These are phyloP conservation scores for Polydrusus cervinus DNA, from an alignment of 2,888 invertebrate species.

Conservation along the genomic window DNA sequence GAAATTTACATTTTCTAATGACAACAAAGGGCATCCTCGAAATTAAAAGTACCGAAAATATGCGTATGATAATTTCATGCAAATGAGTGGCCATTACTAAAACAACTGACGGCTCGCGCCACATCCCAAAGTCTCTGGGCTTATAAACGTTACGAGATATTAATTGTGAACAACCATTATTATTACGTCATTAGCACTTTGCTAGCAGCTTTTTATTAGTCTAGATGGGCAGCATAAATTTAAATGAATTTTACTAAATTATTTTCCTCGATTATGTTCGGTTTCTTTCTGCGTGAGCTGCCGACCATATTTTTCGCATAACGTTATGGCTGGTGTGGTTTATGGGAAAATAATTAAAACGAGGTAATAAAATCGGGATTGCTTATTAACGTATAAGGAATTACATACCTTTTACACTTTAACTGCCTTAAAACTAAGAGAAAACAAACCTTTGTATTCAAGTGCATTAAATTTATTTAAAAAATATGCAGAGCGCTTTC, in stretches of 20 bases:
- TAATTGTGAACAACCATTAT: slow-evolving; percentile 72
- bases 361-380: slow-evolving; percentile 30
- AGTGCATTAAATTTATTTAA: too few species aligned
- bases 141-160: slow-evolving; percentile 66
- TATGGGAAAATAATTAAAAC: slow-evolving; percentile 46
- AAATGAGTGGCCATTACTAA: slow-evolving; percentile 65
- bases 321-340: slow-evolving; percentile 30
- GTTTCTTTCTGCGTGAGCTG: slow-evolving; percentile 38
- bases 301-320: slow-evolving; percentile 38
- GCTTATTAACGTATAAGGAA: slow-evolving; percentile 34
- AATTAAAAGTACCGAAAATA: slow-evolving; percentile 53
- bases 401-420: slow-evolving; percentile 21
- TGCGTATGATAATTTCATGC: slow-evolving; percentile 59
- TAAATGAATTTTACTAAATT: slow-evolving; percentile 63
- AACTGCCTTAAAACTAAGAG: slow-evolving; percentile 20
- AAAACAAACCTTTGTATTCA: too few species aligned
- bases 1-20: slow-evolving; percentile 53
- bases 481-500: too few species aligned
- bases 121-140: slow-evolving; percentile 60
- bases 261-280: slow-evolving; percentile 52
- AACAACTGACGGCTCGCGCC: slow-evolving; percentile 63
- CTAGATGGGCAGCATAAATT: slow-evolving; percentile 66
- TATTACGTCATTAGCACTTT: slow-evolving; percentile 71
- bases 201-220: slow-evolving; percentile 66
- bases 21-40: slow-evolving; percentile 46